Conservation (phyloP, 1,140 invertebrate species). For the Nomia melanderi region DNA sequence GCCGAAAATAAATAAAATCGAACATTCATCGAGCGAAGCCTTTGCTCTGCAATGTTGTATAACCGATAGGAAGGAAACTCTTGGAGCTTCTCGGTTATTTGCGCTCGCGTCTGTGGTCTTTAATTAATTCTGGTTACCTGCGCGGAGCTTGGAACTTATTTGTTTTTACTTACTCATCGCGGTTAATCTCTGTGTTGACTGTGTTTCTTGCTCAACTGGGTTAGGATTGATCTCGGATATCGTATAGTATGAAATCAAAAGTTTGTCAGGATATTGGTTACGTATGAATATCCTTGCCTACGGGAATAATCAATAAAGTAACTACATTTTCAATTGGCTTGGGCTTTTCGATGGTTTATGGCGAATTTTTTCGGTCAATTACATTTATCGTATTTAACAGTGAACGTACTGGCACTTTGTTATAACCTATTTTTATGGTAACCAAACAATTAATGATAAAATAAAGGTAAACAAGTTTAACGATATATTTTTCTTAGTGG, state of each 20-base stretch:
- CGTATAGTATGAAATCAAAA: not conserved
- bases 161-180: not conserved
- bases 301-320: no score
- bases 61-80: not conserved
- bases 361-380: no score
- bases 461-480: no score
- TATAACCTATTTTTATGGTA: no score
- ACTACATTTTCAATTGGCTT: no score
- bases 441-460: no score
- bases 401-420: no score
- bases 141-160: not conserved
- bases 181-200: not conserved
- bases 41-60: not conserved
- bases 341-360: no score
- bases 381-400: no score
- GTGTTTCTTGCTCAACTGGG: not conserved
- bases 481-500: no score
- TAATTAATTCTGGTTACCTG: constrained; percentile 1
- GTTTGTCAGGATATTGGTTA: no score
- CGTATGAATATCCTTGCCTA: no score
- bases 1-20: not conserved
- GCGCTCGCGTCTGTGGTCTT: not conserved
- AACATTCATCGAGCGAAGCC: not conserved
- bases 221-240: not conserved
- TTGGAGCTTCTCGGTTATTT: not conserved